Conservation (phyloP, 2,888 invertebrate genomes). For the Apotomis betuletana region DNA sequence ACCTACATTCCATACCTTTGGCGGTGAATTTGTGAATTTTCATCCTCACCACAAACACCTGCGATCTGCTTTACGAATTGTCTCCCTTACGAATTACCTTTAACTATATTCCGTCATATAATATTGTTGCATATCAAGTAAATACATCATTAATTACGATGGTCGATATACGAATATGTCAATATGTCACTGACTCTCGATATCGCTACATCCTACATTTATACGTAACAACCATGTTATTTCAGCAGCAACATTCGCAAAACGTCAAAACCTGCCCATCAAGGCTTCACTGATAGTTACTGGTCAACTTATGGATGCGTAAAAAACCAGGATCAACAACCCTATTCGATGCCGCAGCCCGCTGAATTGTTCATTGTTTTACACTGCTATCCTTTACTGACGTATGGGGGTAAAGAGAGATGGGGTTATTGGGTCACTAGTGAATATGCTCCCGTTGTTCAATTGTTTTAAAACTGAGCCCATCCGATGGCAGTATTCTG, state of each 20-base stretch:
- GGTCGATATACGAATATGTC: neutral
- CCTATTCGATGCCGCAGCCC: conserved; percentile 4
- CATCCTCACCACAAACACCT: too few species aligned
- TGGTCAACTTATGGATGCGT: conserved; percentile 41
- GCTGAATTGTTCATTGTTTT: conserved; percentile 19
- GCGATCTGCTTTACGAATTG: too few species aligned
- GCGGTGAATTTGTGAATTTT: too few species aligned
- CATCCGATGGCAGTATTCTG: conserved; percentile 21
- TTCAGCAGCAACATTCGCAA: conserved; percentile 7
- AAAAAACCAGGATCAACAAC: conserved; percentile 29
- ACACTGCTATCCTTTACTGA: conserved; percentile 22
- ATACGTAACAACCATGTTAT: neutral
- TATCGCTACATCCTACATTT: neutral
- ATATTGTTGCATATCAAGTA: too few species aligned
- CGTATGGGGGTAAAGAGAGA: conserved; percentile 19
- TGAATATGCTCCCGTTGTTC: conserved; percentile 16
- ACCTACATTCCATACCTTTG: too few species aligned
- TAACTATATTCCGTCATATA: too few species aligned
- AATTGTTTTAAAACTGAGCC: conserved; percentile 31
- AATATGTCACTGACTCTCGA: neutral
- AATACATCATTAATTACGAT: too few species aligned
- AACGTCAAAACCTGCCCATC: conserved; percentile 27
- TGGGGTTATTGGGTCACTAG: conserved; percentile 17
- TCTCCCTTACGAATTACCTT: too few species aligned
- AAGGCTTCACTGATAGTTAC: conserved; percentile 29